Evolutionary conservation across 30 jellyfish, hydroid and myxozoan species (phyloP).

Genomic region (Cassiopea andromeda): DNA sequence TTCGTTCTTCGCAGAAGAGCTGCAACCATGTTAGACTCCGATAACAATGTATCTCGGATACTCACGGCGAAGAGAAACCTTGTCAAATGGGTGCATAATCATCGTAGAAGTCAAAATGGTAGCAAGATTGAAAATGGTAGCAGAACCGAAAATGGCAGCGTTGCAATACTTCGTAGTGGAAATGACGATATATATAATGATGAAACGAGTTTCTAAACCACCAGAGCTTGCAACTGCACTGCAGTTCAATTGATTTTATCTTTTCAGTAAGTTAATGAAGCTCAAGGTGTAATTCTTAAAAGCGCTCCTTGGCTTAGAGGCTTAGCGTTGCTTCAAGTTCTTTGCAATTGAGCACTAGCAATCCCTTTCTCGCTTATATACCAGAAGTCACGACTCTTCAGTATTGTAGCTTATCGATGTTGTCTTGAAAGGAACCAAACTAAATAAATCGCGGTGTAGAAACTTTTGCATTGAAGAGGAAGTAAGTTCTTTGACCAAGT

Average conservation of each 20-base stretch:
- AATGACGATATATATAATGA: not conserved
- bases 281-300: too few relatives aligned
- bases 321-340: too few relatives aligned
- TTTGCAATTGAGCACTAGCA: too few relatives aligned
- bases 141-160: conserved; percentile 29
- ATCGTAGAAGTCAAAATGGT: conserved; percentile 22
- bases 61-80: conserved; percentile 22
- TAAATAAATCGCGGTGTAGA: too few relatives aligned
- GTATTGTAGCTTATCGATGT: too few relatives aligned
- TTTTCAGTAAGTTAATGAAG: too few relatives aligned
- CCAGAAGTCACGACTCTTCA: too few relatives aligned
- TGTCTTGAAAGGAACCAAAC: too few relatives aligned
- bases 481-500: too few relatives aligned
- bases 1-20: conserved; percentile 61
- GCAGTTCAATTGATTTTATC: not conserved
- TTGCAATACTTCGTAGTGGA: conserved; percentile 16
- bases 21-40: conserved; percentile 36
- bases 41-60: conserved; percentile 38
- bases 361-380: too few relatives aligned
- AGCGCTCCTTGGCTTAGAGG: too few relatives aligned
- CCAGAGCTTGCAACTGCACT: not conserved
- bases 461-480: too few relatives aligned
- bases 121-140: conserved; percentile 19
- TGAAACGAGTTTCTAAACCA: conserved; percentile 5
- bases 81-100: conserved; percentile 19